A percentile compares a stretch with the other conserved stretches of the same genome.
These are phyloP conservation scores for Yponomeuta malinellus DNA, from an alignment of 2,888 invertebrate species.

Conservation along the genomic window DNA sequence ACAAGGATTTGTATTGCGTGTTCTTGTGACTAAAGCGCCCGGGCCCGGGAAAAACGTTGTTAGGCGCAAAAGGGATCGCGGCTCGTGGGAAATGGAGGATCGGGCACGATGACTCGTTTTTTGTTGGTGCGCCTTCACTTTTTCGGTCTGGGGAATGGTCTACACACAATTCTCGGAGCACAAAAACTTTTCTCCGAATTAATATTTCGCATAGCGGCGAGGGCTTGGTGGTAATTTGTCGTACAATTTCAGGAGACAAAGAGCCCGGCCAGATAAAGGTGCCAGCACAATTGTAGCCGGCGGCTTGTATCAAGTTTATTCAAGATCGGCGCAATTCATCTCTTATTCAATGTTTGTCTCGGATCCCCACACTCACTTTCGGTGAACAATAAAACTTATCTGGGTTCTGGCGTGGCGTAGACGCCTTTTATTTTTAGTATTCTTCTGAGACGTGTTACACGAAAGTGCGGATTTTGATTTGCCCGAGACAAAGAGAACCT, in stretches of 20 bases:
- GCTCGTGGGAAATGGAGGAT: neutral
- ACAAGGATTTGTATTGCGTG: constrained; percentile 11
- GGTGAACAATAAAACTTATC: constrained; percentile 7
- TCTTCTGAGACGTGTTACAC: constrained; percentile 8
- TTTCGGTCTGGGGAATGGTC: neutral
- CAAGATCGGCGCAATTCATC: constrained; percentile 19
- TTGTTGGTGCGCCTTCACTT: neutral
- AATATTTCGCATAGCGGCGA: neutral
- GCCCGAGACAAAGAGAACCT: neutral
- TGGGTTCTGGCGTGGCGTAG: constrained; percentile 4
- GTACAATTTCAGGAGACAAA: neutral
- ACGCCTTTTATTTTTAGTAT: constrained; percentile 6
- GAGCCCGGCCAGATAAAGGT: neutral
- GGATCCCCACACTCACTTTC: constrained; percentile 26
- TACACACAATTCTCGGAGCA: neutral
- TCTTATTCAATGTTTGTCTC: constrained; percentile 39
- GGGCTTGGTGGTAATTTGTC: neutral
- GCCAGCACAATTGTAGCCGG: neutral
- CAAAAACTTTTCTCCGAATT: neutral
- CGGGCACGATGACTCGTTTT: neutral
- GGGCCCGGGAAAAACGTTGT: neutral
- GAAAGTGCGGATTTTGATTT: neutral
- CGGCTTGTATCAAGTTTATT: neutral
- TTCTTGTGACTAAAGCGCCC: neutral
- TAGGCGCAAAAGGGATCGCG: neutral